Evolutionary conservation across 2,113 vertebrate genomes (phyloP), one percentile per base, ranked within the genome.

Genomic region (Siniperca knerii): DNA sequence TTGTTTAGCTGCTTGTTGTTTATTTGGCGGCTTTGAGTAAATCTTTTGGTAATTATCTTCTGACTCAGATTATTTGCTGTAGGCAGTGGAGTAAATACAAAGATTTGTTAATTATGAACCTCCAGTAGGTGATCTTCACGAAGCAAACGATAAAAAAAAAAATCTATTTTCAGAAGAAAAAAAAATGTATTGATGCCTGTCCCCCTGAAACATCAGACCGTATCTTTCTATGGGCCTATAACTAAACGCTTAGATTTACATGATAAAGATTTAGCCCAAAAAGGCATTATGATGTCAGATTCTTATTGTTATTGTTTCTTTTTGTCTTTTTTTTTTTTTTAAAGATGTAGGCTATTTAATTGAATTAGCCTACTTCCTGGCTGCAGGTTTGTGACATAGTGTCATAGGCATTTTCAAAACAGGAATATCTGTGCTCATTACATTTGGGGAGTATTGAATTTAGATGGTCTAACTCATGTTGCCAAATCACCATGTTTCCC

Each of bases 1-100:
- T 90, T 92, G 66, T 86, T 83, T 48, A 44, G 80, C 89, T 54
- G 57, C 62, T 78, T 81, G 83, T 84, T 78, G 86, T 91, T 90
- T 85, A 50, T 76, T 87, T 66, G 69, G 64, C 44, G 70, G 60
- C 50, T 90, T 65, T 55, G 52, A 73, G 46, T 48, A 60, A 87
- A 52, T 79, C 77, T 75, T 48, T 4, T 50, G 50, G 50, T 40
- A 77, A 85, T 82, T 77, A 79, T 90, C 48, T 69, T 48, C 66
- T 29, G 76, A 83, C 69, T 77, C 78, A 21, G 66, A 70, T n/a
- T 88, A 52, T 86, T 89, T 88, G 44, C 52, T 79, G 33, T 4
- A 60, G 65, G 35, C 78, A 29, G 44, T 6, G 50, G 65, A 44
- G 72, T 68, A 80, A 88, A 87, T 77, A 83, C 66, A 85, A 68